Evolutionary conservation across 1,140 invertebrate species (phyloP), one percentile per base, ranked within the genome.

Genomic region (Thaumetopoea pityocampa): DNA sequence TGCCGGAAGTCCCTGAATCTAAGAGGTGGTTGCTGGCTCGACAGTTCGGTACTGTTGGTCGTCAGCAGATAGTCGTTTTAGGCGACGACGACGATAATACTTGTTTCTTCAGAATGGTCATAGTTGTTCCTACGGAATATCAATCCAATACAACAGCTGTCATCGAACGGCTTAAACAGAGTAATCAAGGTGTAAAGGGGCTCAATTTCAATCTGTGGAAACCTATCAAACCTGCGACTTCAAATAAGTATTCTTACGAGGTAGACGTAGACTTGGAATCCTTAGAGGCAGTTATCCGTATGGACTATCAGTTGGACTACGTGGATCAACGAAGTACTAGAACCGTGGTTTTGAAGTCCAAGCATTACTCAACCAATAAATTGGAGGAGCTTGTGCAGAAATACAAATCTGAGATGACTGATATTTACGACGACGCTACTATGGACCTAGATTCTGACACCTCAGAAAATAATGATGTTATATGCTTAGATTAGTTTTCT

Each of bases 201-300:
- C 33, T 81, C 5, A 69, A 84, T 43, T 73, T 74, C 27, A 33
- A 42, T 17, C n/a, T 67, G 7, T 84, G 80, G 80, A 80, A 70
- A 28, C 56, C 60, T 10, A 35, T 35, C 0, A 30, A 11, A 40
- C 6, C 10, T 1, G 4, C 42, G 2, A 18, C 37, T 7, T n/a
- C 17, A 6, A 40, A 23, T 1, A 49, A 41, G 3, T 9, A 9
- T 4, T 27, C 9, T 3, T 22, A 69, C 5, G 57, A 67, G 5
- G 28, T 80, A 2, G 63, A 80, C 2, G 62, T 84, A 17, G 80
- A 84, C 33, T 20, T 80, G 1, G 71, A 77, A 12, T 81, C 80
- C 0, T 50, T 72, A 2, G 71, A 77, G 5, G 64, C 66, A 1
- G 35, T 84, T 6, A 28, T 33, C 0, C 60, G 61, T 5, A 49